Evolutionary conservation across 2,113 vertebrate species (phyloP), one percentile per base, ranked within the genome.

Genomic region (Lichenostomus cassidix): DNA sequence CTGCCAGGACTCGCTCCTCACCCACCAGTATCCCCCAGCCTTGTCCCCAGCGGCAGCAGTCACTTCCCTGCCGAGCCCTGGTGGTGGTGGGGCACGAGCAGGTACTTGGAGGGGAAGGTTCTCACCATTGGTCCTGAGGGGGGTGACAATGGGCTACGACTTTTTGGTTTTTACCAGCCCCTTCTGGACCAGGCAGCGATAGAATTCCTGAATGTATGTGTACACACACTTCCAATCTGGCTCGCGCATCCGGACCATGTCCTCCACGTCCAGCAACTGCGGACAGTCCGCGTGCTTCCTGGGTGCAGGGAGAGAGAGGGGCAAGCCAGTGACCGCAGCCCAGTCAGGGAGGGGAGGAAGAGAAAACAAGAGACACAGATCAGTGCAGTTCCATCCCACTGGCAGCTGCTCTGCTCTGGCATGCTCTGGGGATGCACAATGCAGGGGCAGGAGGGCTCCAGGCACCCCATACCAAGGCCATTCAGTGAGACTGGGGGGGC

Each of bases 151-250:
- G 97, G 98, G 97, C 98, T 99, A 99, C 97, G 99, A 99, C 98
- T 99, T 99, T 99, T 99, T 99, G 98, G 99, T 99, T 99, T 99
- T 99, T 98, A 99, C 99, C 98, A 99, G 98, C 98, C 99, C 99
- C 98, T 99, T 99, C 98, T 98, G 99, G 98, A 99, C 99, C 98
- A 99, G 98, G 96, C 99, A 99, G 98, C 99, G 98, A 99, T 99
- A 99, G 99, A 99, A 99, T 97, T 99, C 99, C 98, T 99, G 99
- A 98, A 99, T 99, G 98, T 99, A 99, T 97, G 99, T 99, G 98
- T 99, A 99, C 97, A 99, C 99, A 98, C 99, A 99, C 99, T 99
- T 99, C 99, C 99, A 99, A 98, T 99, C 99, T 3, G 99, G 99
- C 97, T 99, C 99, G 86, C 99, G 98, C 99, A 99, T 99, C 98